These are phyloP conservation scores for Paradoxurus hermaphroditus DNA, from an alignment of 2,113 vertebrate genomes.

Conservation along the genomic window DNA sequence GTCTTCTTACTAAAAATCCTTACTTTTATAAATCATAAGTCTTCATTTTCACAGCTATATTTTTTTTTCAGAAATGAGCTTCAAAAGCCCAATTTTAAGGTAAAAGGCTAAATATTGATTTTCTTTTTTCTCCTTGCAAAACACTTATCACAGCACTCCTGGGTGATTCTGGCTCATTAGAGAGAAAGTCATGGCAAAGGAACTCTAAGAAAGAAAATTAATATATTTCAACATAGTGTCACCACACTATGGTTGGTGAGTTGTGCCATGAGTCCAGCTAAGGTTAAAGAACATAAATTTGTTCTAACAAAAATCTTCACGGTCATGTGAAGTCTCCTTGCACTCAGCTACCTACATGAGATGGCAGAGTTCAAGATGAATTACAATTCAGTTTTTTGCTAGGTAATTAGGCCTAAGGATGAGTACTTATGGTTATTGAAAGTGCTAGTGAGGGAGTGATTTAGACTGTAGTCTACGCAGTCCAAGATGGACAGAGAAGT, in stretches of 20 bases:
- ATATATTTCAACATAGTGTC: background rate
- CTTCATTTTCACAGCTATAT: background rate
- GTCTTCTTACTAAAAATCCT: background rate
- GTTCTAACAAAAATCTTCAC: background rate
- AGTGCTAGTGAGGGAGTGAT: background rate
- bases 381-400: background rate
- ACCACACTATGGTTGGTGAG: background rate
- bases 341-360: background rate
- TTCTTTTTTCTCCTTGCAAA: background rate
- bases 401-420: background rate
- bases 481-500: background rate
- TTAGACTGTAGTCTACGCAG: background rate
- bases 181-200: background rate
- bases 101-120: slow-evolving; percentile 1
- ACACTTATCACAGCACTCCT: background rate
- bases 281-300: background rate
- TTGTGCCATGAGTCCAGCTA: background rate
- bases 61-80: background rate
- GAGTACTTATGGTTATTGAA: background rate
- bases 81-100: background rate
- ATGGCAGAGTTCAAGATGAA: background rate
- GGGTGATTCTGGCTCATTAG: background rate
- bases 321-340: background rate
- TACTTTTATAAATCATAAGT: background rate
- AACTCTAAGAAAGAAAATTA: background rate